These are phyloP conservation scores for Allacma fusca DNA, from an alignment of 2,888 invertebrate species.

Conservation along the genomic window DNA sequence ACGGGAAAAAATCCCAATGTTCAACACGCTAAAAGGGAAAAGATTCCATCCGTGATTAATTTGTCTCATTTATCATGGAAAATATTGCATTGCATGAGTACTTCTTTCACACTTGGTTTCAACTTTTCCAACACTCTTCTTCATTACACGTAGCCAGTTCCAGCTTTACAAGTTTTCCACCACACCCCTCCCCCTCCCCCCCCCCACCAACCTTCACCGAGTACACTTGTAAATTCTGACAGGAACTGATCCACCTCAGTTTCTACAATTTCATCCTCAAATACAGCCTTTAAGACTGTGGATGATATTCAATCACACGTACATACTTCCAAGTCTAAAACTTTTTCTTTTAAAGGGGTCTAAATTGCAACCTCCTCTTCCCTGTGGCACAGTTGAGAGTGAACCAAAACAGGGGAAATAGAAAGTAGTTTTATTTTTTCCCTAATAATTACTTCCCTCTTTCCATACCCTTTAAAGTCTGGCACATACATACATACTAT, in stretches of 20 bases:
- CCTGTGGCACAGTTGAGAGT: too few relatives aligned
- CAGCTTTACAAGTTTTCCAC: neutral
- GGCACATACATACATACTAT: too few relatives aligned
- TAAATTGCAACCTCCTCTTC: too few relatives aligned
- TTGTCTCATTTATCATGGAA: slow-evolving; percentile 31
- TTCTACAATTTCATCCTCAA: too few relatives aligned
- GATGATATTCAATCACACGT: too few relatives aligned
- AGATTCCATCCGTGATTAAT: slow-evolving; percentile 29
- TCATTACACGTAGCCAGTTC: neutral
- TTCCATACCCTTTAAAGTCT: too few relatives aligned
- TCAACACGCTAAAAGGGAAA: slow-evolving; percentile 7
- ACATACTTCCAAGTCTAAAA: too few relatives aligned
- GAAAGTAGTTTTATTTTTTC: too few relatives aligned
- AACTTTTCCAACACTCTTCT: slow-evolving; percentile 17
- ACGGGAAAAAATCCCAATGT: neutral
- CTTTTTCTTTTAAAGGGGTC: too few relatives aligned
- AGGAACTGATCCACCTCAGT: slow-evolving; percentile 1
- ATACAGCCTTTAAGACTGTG: too few relatives aligned
- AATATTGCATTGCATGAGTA: slow-evolving; percentile 24
- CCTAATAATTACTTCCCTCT: too few relatives aligned
- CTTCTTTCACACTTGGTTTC: neutral
- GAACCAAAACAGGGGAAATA: too few relatives aligned
- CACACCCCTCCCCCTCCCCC: neutral
- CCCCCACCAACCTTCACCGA: neutral
- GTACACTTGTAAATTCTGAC: neutral